Base-by-base conservation (phyloP, 2,113 vertebrate genomes). In the Percina caprodes region DNA sequence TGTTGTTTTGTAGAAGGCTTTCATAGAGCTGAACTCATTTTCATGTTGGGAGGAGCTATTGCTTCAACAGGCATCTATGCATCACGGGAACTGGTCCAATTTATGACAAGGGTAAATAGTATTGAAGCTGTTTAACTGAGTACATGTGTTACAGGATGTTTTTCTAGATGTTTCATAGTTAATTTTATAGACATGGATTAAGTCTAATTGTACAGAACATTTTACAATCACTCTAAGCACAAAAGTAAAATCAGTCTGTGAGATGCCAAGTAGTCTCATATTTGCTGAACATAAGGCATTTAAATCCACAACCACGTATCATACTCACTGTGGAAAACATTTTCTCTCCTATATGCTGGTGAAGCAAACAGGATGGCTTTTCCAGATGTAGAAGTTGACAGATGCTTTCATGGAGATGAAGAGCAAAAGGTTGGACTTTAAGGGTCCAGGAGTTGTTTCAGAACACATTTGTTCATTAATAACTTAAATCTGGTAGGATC, bases 341-440 rank as follows among this genome's bases (percentile, higher is more conserved):
- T 73, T 72, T 70, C 66, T 69, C 21, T 67, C 62, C 74, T 66
- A 63, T 77, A 59, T 58, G 4, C 69, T 30, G 56, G 39, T 55
- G 39, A 74, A 65, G 18, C 45, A 49, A 54, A 51, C 46, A 48
- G 42, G 46, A 83, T 79, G 39, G 21, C 35, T 86, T 91, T 76
- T 68, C 72, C 87, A 90, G 83, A 81, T 86, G 74, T 48, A 33
- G 79, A 81, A 33, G 15, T 52, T 33, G 16, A 55, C n/a, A 54
- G 56, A 65, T 8, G 61, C 23, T 80, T 56, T 69, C 16, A 35
- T 42, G 49, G 46, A 70, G 61, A 63, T 5, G 35, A 3, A 35
- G 55, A 16, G 19, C 12, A 66, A 24, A 30, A 6, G 61, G 8
- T 26, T 52, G 2, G 0, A 46, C 14, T 33, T 63, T 33, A n/a